Base-by-base conservation (phyloP, 2,888 invertebrate species). In the Sclerodermus sp. region DNA sequence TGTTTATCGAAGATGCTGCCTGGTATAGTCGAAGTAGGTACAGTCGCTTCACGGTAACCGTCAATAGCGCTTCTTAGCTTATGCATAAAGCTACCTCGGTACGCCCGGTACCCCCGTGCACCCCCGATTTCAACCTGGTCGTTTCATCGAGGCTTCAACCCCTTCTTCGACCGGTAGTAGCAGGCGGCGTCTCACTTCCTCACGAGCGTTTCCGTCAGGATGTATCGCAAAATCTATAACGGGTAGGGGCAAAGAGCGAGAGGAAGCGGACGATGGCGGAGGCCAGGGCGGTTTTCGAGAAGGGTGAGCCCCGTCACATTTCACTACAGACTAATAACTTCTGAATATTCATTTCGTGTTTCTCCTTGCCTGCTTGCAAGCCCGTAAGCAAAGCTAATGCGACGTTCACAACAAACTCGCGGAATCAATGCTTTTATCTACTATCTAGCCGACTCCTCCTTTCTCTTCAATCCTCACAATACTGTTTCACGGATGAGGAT, bases 331-430 rank as follows among this genome's bases (percentile, higher is more conserved):
- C 77, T 77, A 77, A 77, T 77, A 77, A 77, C 77, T 77, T 76
- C 74, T 77, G 76, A 77, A 77, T 77, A 77, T 77, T 77, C 77
- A 77, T 77, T 77, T 77, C 76, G 73, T 73, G 77, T 76, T 76
- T 74, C 77, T 76, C 72, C 73, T 74, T 73, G 74, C 70, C 73
- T 73, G 70, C 71, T 70, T 64, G 70, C 64, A 62, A 59, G 58
- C 59, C 63, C 62, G 62, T 64, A 71, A 74, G 73, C 74, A 74
- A 69, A 66, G 65, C 60, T 73, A 71, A 76, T 71, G 77, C 77
- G 69, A 66, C 73, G 61, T 67, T 68, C 74, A 73, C 73, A 74
- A 64, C 66, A 60, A 23, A 23, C 23, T 23, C 23, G 23, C 23
- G 23, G 3, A 23, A 23, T 23, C 23, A 23, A 23, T 23, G 23